These are phyloP conservation scores for Meteorus colon DNA, from an alignment of 2,888 invertebrate genomes.

Conservation along the genomic window DNA sequence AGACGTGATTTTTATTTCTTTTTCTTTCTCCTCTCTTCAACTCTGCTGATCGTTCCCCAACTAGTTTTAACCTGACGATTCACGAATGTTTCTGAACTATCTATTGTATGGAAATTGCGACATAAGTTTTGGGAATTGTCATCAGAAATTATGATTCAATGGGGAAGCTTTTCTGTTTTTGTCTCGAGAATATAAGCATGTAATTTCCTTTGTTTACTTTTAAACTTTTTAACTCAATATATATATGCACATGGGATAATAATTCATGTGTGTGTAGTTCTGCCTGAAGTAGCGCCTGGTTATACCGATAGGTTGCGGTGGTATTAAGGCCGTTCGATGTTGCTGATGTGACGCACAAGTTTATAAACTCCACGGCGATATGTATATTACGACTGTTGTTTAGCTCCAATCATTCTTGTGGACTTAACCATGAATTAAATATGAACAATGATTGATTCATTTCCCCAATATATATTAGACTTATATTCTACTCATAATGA, in stretches of 20 bases:
- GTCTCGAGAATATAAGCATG: background rate
- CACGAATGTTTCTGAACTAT: background rate
- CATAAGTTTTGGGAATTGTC: background rate
- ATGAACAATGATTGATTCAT: background rate
- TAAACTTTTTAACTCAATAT: background rate
- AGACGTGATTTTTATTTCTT: constrained; percentile 28
- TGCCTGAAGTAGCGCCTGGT: constrained; percentile 40
- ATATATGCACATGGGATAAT: background rate
- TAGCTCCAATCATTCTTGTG: constrained; percentile 17
- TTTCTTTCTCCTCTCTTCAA: constrained; percentile 1
- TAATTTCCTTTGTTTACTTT: background rate
- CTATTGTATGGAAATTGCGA: constrained; percentile 18
- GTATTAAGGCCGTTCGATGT: constrained; percentile 55
- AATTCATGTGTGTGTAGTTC: constrained; percentile 25
- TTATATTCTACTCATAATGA: no score
- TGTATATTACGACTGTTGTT: constrained; percentile 5
- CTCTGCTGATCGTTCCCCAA: background rate
- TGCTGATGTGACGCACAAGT: constrained; percentile 34
- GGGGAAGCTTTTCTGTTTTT: background rate
- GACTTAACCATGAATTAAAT: constrained; percentile 11
- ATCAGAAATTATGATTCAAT: background rate
- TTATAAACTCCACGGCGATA: constrained; percentile 23
- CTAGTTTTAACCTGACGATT: background rate
- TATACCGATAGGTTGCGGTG: constrained; percentile 52
- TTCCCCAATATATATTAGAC: background rate